Conservation (phyloP, 2,888 invertebrate genomes). For the Phortica magna region DNA sequence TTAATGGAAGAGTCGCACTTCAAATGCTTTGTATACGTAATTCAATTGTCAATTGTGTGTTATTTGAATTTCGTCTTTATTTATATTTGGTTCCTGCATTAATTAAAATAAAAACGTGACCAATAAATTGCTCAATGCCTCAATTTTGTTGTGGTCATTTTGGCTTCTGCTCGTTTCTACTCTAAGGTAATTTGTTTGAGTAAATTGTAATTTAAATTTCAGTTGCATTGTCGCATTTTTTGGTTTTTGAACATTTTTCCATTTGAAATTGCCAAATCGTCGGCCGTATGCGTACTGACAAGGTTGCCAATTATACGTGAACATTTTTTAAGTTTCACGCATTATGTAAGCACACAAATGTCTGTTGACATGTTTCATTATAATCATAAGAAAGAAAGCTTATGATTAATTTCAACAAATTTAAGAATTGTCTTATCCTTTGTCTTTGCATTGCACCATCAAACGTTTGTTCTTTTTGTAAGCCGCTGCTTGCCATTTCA, state of each 20-base stretch:
- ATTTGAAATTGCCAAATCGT: conserved; percentile 13
- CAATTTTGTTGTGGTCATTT: conserved; percentile 58
- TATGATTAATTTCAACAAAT: no score
- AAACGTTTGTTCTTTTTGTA: no score
- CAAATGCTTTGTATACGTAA: background rate
- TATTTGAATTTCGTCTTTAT: conserved; percentile 30
- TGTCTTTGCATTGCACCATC: no score
- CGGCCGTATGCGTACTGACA: background rate
- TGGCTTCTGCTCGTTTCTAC: conserved; percentile 41
- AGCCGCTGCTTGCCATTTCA: no score
- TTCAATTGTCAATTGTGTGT: background rate
- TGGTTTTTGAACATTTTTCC: background rate
- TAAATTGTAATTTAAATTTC: conserved; percentile 13
- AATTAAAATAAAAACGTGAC: conserved; percentile 58
- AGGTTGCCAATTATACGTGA: background rate
- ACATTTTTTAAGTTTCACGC: background rate
- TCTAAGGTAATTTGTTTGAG: background rate
- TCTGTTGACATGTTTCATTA: no score
- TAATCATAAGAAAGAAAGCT: no score
- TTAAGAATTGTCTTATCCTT: no score
- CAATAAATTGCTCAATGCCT: conserved; percentile 56
- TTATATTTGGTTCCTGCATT: conserved; percentile 42
- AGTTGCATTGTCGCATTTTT: conserved; percentile 10
- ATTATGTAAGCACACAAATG: background rate
- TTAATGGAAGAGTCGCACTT: no score